Percentiles rank a stretch among this genome's conserved stretches.
Conservation (phyloP, 2,888 invertebrate genomes). For the Tachina fera region DNA sequence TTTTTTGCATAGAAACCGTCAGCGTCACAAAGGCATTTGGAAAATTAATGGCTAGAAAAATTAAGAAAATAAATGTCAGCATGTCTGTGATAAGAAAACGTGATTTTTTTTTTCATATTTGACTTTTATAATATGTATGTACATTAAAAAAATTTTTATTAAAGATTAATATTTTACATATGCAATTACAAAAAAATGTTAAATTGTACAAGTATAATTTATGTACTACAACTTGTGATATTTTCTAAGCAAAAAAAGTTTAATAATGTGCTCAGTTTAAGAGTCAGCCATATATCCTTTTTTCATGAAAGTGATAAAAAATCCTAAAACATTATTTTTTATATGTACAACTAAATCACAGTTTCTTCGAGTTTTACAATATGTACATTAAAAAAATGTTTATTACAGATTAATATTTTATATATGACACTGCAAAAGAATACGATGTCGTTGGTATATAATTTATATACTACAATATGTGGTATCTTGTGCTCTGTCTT, state of each 20-base stretch:
- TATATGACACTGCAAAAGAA: too few relatives aligned
- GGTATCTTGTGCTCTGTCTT: background rate
- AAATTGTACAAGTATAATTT: background rate
- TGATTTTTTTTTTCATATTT: background rate
- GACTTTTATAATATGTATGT: too few relatives aligned
- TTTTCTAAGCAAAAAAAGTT: background rate
- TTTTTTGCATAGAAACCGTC: conserved; percentile 9
- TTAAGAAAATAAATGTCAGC: conserved; percentile 11
- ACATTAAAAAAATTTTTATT: too few relatives aligned
- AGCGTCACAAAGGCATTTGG: conserved; percentile 32
- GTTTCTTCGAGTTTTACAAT: background rate
- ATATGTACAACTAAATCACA: background rate
- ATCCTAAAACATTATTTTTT: too few relatives aligned
- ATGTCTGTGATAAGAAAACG: background rate
- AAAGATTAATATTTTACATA: too few relatives aligned
- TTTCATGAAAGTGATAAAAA: background rate
- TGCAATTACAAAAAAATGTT: too few relatives aligned
- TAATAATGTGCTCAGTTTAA: background rate
- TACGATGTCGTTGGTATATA: background rate
- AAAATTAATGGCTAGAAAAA: conserved; percentile 47
- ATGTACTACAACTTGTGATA: background rate
- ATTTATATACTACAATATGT: background rate
- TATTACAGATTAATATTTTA: too few relatives aligned
- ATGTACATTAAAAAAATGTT: too few relatives aligned
- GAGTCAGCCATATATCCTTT: conserved; percentile 14